Evolutionary conservation across 1,140 invertebrate species (phyloP).

Genomic region (Lethrus apterus): DNA sequence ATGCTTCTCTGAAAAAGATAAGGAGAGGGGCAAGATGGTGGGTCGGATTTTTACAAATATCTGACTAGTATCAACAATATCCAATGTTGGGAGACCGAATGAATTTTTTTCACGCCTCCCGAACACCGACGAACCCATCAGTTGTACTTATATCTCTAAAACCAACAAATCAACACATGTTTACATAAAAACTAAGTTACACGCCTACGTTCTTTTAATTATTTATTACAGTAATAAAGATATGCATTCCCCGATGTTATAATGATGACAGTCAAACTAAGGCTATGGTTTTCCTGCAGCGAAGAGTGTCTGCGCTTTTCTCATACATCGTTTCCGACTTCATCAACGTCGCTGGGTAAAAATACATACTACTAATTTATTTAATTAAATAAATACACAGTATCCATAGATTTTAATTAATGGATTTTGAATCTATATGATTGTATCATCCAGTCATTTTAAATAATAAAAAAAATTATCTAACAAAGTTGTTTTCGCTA

Average conservation of each 20-base stretch:
- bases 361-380: too few relatives aligned
- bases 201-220: constrained; percentile 22
- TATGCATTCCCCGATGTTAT: constrained; percentile 38
- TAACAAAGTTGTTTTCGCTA: too few relatives aligned
- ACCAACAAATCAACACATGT: constrained; percentile 38
- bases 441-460: too few relatives aligned
- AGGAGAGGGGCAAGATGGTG: constrained; percentile 38
- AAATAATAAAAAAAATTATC: too few relatives aligned
- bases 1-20: constrained; percentile 38
- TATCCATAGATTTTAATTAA: too few relatives aligned
- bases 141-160: constrained; percentile 36
- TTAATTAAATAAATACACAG: too few relatives aligned
- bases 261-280: constrained; percentile 32
- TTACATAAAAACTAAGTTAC: constrained; percentile 37
- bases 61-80: constrained; percentile 41
- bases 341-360: too few relatives aligned
- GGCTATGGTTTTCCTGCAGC: too few relatives aligned
- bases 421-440: too few relatives aligned
- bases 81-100: constrained; percentile 11
- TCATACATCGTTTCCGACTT: too few relatives aligned
- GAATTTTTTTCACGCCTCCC: constrained; percentile 8
- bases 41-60: constrained; percentile 39
- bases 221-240: constrained; percentile 27
- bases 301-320: constrained; percentile 5
- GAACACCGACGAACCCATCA: constrained; percentile 22